Base-by-base conservation (phyloP, 2,113 vertebrate genomes). In the Patagioenas fasciata region DNA sequence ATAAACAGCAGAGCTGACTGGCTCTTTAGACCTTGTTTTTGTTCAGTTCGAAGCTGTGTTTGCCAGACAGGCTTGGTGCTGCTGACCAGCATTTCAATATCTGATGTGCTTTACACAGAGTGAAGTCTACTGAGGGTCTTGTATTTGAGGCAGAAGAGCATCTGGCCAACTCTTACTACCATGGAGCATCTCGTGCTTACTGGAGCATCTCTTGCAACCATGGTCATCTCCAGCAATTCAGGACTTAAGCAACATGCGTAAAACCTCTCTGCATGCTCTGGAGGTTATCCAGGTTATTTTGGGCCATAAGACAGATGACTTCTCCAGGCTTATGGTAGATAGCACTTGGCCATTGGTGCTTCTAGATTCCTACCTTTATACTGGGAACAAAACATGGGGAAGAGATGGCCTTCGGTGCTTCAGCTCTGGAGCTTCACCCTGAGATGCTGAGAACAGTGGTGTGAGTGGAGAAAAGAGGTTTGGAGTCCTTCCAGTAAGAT, bases 301-400 rank as follows among this genome's bases (percentile, higher is more conserved):
- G 15, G 51, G 44, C 47, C 31, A 15, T 1, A 0, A 3, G 25
- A 34, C 0, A 5, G 75, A 40, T 20, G 11, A 10, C 29, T 75
- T 67, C 56, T 81, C 11, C 34, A n/a, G 26, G 38, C 16, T 34
- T 36, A 16, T 31, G 6, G 5, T n/a, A 57, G 64, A 21, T 21
- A 87, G 25, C 5, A 3, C 38, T 24, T 48, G n/a, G 15, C 7
- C 9, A 3, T 16, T 2, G 0, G 7, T 6, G 0, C 5, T 80
- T 26, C 11, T 51, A 23, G 28, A 50, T 50, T 44, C 54, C 34
- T 67, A 17, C 47, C 15, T 32, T 92, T 77, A 24, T 28, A 38
- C 23, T 50, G 13, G n/a, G 54, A 77, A 61, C 26, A 20, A 6
- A 16, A 58, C 16, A 24, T 24, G 32, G 24, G 14, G 20, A 85